Conservation (phyloP, 2,797 vertebrate genomes). For the Schizothorax lantsangensis region DNA sequence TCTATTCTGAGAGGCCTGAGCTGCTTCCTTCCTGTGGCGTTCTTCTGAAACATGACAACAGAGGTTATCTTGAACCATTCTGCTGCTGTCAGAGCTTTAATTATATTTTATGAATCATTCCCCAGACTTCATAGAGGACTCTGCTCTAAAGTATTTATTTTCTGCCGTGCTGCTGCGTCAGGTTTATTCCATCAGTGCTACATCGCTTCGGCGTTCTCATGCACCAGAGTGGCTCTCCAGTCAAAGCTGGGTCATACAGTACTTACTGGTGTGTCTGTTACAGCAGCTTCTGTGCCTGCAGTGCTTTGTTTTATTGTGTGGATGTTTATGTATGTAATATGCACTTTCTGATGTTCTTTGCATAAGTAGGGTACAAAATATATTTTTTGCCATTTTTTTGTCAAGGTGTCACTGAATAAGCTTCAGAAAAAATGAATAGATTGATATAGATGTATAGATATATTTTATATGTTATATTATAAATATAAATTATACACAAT, state of each 20-base stretch:
- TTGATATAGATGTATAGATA: neutral
- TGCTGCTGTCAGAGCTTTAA: slow-evolving; percentile 49
- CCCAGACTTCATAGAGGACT: slow-evolving; percentile 52
- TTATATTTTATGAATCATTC: slow-evolving; percentile 61
- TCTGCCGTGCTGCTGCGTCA: slow-evolving; percentile 44
- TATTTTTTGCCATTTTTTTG: neutral
- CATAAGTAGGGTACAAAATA: neutral
- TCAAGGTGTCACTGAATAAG: neutral
- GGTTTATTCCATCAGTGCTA: slow-evolving; percentile 49
- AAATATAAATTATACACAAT: neutral
- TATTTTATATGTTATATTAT: neutral
- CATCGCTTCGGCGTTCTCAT: slow-evolving; percentile 43
- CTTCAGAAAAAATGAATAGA: neutral
- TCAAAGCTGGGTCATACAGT: slow-evolving; percentile 17
- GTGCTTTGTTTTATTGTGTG: neutral
- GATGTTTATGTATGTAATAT: neutral
- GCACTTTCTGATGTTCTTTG: neutral
- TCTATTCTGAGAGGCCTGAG: neutral
- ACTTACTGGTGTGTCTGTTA: slow-evolving; percentile 35
- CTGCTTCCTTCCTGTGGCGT: neutral
- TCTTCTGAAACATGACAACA: slow-evolving; percentile 22
- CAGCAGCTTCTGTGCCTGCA: neutral
- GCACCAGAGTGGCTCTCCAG: neutral
- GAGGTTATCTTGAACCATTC: slow-evolving; percentile 25
- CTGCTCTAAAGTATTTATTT: slow-evolving; percentile 66